phyloP scores from a whole-genome alignment of 2,797 vertebrate species.

The Xiphophorus birchmanni region DNA sequence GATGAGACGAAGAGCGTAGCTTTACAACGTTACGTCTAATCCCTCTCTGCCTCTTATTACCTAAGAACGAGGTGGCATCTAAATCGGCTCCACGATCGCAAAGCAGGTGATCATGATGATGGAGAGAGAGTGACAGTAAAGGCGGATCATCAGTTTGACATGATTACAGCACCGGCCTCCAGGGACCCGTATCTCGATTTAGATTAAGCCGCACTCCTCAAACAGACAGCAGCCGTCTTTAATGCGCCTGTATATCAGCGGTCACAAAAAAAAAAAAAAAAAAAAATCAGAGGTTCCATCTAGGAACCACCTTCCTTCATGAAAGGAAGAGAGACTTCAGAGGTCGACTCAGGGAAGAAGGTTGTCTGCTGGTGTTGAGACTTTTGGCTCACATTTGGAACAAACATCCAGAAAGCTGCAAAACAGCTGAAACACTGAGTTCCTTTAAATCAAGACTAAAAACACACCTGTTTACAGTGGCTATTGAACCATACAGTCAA shows the following conservation, averaged over 20 bases:
- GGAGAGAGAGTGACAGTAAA: slow-evolving; percentile 61
- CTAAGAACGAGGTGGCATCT: slow-evolving; percentile 65
- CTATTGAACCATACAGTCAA: too few species aligned
- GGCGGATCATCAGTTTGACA: slow-evolving; percentile 61
- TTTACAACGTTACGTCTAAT: slow-evolving; percentile 57
- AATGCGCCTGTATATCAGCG: slow-evolving; percentile 68
- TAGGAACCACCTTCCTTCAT: slow-evolving; percentile 13
- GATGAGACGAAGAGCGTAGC: slow-evolving; percentile 51
- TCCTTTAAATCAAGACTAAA: too few species aligned
- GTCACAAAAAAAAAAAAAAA: slow-evolving; percentile 7
- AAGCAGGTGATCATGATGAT: slow-evolving; percentile 76
- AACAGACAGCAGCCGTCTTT: slow-evolving; percentile 69
- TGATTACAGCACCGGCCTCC: slow-evolving; percentile 70
- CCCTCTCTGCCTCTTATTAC: slow-evolving; percentile 66
- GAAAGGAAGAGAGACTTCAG: background rate
- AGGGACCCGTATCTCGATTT: slow-evolving; percentile 74
- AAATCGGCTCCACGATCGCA: slow-evolving; percentile 75
- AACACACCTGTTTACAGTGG: too few species aligned
- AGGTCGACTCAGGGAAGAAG: background rate
- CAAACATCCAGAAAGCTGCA: too few species aligned
- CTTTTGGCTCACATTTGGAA: too few species aligned
- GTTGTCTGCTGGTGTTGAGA: background rate
- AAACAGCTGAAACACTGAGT: too few species aligned
- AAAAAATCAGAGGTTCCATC: slow-evolving; percentile 50
- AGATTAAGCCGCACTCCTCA: slow-evolving; percentile 76